A percentile compares a stretch with the other conserved stretches of the same genome.
Conservation (phyloP, 2,888 invertebrate genomes). For the Drosophila emarginata region DNA sequence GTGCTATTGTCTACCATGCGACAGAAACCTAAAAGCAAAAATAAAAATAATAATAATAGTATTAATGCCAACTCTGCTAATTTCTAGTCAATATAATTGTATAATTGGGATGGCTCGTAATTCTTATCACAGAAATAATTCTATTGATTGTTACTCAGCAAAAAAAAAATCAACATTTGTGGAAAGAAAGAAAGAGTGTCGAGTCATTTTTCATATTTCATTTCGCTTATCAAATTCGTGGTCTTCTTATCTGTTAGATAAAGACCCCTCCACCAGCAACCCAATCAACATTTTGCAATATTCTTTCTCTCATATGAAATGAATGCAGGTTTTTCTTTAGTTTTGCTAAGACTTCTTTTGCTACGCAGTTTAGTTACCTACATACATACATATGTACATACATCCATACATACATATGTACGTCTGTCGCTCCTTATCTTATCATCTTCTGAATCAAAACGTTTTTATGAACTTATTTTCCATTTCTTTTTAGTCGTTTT, state of each 20-base stretch:
- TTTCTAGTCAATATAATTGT: not conserved
- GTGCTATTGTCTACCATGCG: slow-evolving; percentile 88
- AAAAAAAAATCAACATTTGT: slow-evolving; percentile 1
- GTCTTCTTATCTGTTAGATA: not conserved
- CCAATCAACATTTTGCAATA: not conserved
- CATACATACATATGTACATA: no score
- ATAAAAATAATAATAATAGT: not conserved
- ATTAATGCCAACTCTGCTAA: not conserved
- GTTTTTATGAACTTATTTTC: not conserved
- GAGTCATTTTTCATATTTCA: slow-evolving; percentile 41
- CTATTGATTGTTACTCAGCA: slow-evolving; percentile 37
- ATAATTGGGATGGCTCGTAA: not conserved
- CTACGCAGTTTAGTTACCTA: slow-evolving; percentile 1
- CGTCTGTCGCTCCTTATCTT: not conserved
- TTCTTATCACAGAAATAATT: slow-evolving; percentile 15
- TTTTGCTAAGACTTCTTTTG: not conserved
- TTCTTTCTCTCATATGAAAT: not conserved
- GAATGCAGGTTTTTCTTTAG: not conserved
- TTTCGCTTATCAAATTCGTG: slow-evolving; percentile 27
- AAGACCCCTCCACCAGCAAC: not conserved
- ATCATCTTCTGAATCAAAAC: not conserved
- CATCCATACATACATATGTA: no score
- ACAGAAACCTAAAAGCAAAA: slow-evolving; percentile 88
- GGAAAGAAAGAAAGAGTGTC: slow-evolving; percentile 25
- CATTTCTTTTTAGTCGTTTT: no score